A percentile compares a stretch with the other conserved stretches of the same genome.
phyloP scores from a whole-genome alignment of 2,888 invertebrate species.

The Aquatica leii region DNA sequence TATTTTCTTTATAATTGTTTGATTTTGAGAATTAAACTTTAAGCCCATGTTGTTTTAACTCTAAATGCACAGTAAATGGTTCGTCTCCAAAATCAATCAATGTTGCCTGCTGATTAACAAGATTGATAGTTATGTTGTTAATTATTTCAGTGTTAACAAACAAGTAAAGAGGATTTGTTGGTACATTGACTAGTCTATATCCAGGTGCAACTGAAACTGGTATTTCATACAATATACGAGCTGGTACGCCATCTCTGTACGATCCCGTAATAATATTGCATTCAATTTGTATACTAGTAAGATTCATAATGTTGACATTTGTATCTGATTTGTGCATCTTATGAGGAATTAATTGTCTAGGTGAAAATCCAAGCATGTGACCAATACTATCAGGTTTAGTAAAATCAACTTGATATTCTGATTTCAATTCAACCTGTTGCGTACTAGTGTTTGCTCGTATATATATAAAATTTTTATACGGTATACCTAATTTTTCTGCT shows the following conservation, averaged over 20 bases:
- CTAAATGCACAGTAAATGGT: background rate
- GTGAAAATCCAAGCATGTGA: slow-evolving; percentile 44
- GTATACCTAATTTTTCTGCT: background rate
- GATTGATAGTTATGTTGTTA: background rate
- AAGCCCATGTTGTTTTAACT: background rate
- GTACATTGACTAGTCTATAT: slow-evolving; percentile 10
- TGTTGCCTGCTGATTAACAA: background rate
- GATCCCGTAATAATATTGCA: slow-evolving; percentile 47
- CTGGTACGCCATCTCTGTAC: slow-evolving; percentile 43
- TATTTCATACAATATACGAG: too few species aligned
- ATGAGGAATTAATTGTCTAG: slow-evolving; percentile 27
- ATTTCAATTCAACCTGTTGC: slow-evolving; percentile 41
- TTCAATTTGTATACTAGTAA: slow-evolving; percentile 45
- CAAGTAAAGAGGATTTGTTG: background rate
- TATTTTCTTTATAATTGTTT: background rate
- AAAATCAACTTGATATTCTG: slow-evolving; percentile 32
- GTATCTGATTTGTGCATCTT: slow-evolving; percentile 45
- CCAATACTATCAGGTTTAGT: slow-evolving; percentile 34
- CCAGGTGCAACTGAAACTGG: slow-evolving; percentile 10
- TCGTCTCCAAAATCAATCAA: slow-evolving; percentile 8
- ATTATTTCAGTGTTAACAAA: background rate
- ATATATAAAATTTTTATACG: background rate
- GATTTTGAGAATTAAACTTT: slow-evolving; percentile 4
- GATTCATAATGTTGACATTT: slow-evolving; percentile 47
- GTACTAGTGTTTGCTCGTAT: slow-evolving; percentile 48